A percentile compares a stretch with the other conserved stretches of the same genome.
Evolutionary conservation across 2,113 vertebrate species (phyloP).

Genomic region (Siphamia tubifer): DNA sequence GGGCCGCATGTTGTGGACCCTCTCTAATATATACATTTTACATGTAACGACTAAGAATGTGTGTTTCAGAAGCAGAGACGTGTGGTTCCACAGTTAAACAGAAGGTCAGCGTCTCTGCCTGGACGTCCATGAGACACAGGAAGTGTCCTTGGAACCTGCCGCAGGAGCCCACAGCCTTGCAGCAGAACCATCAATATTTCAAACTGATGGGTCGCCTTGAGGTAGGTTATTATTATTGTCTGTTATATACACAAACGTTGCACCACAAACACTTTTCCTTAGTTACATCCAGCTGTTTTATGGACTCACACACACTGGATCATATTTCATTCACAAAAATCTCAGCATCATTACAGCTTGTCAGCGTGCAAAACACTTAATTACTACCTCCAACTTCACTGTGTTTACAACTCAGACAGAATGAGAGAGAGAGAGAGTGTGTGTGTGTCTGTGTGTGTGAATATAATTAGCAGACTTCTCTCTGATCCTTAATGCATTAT

Average conservation of each 20-base stretch:
- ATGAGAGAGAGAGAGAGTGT: not conserved
- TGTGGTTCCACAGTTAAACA: not conserved
- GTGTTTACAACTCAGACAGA: not conserved
- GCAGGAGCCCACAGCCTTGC: constrained; percentile 24
- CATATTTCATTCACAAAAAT: constrained; percentile 17
- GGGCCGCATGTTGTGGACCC: too few relatives aligned
- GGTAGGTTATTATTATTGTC: constrained; percentile 52
- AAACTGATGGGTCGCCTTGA: constrained; percentile 50
- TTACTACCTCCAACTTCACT: not conserved
- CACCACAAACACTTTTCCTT: not conserved
- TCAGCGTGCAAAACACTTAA: constrained; percentile 27
- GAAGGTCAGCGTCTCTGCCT: constrained; percentile 4
- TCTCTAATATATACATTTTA: too few relatives aligned
- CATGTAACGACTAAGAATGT: too few relatives aligned
- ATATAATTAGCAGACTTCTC: constrained; percentile 56
- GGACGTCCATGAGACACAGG: not conserved
- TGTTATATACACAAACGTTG: not conserved
- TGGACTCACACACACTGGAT: not conserved
- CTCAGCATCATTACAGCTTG: constrained; percentile 4
- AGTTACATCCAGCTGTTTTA: not conserved
- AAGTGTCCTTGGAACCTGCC: constrained; percentile 44
- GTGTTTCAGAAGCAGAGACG: too few relatives aligned
- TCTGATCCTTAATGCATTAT: constrained; percentile 65
- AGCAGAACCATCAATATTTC: constrained; percentile 63
- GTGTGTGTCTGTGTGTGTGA: not conserved